These are phyloP conservation scores for Eutolmus rufibarbis DNA, from an alignment of 2,888 invertebrate species.

Conservation along the genomic window DNA sequence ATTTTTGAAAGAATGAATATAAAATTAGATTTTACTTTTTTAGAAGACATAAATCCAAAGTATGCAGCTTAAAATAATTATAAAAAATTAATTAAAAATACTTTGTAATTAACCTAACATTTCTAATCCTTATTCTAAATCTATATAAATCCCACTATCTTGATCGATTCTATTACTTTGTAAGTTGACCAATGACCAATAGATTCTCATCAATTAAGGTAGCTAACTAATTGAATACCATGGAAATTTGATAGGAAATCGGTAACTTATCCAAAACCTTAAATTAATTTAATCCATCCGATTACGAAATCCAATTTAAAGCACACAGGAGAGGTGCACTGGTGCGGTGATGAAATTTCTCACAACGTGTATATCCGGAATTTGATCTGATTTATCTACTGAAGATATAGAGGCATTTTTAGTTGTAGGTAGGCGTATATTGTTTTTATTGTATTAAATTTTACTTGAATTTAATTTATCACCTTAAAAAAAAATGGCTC, in stretches of 20 bases:
- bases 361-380: neutral
- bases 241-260: neutral
- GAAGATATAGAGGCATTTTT: neutral
- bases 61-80: too few relatives aligned
- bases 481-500: too few relatives aligned
- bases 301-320: neutral
- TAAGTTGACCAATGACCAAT: neutral
- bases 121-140: too few relatives aligned
- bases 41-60: too few relatives aligned
- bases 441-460: neutral
- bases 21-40: too few relatives aligned
- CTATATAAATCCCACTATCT: too few relatives aligned
- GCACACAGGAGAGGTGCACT: neutral
- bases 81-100: too few relatives aligned
- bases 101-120: too few relatives aligned
- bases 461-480: neutral
- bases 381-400: neutral
- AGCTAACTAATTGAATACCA: neutral
- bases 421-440: neutral
- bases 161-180: too few relatives aligned
- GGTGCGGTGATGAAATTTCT: neutral
- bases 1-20: too few relatives aligned
- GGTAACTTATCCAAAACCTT: neutral
- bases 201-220: neutral
- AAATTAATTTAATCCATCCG: neutral